phyloP scores from a whole-genome alignment of 2,888 invertebrate genomes.

The Ceraclea dissimilis region DNA sequence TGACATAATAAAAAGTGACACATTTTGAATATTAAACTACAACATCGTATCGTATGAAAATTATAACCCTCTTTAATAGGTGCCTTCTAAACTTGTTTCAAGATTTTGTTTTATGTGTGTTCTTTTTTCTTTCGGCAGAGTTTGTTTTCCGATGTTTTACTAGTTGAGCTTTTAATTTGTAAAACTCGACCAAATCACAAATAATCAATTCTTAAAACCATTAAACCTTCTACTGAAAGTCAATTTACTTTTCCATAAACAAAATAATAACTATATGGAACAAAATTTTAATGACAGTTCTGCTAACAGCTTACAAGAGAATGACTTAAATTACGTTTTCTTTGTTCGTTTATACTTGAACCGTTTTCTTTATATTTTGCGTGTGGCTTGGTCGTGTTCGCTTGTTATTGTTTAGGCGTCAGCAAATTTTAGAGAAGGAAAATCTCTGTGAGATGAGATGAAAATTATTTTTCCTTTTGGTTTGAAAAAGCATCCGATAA shows the following conservation, averaged over 20 bases:
- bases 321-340: no score
- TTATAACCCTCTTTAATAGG: neutral
- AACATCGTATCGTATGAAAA: no score
- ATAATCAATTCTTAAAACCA: no score
- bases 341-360: no score
- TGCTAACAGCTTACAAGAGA: no score
- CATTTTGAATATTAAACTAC: no score
- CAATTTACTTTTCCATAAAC: no score
- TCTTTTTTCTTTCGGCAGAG: neutral
- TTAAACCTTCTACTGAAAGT: no score
- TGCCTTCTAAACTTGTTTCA: neutral
- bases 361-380: no score
- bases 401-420: neutral
- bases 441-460: neutral
- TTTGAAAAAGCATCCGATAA: neutral
- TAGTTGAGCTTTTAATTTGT: neutral
- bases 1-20: no score
- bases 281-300: no score
- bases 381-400: neutral
- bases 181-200: neutral
- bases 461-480: neutral
- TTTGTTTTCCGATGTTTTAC: slow-evolving; percentile 2
- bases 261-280: no score
- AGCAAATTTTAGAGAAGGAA: neutral
- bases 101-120: neutral